These are phyloP conservation scores for Callorhinus ursinus DNA, from an alignment of 2,113 vertebrate species.

Conservation along the genomic window DNA sequence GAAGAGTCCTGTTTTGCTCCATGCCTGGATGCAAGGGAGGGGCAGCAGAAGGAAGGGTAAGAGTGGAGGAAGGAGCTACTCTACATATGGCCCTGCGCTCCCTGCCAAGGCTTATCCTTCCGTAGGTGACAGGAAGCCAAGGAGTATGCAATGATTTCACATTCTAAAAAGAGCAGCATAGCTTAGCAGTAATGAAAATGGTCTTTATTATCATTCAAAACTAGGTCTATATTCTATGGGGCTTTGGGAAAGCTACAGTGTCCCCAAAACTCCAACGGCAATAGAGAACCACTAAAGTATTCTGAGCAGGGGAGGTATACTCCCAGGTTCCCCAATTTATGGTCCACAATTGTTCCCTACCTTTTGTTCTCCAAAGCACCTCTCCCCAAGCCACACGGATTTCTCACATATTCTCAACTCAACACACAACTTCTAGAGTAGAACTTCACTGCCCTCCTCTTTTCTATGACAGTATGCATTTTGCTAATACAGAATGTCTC, in stretches of 20 bases:
- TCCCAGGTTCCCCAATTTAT: not conserved
- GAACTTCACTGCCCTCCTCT: not conserved
- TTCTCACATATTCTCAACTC: not conserved
- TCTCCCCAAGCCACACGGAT: not conserved
- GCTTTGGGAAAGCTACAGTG: not conserved
- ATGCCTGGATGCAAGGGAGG: not conserved
- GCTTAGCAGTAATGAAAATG: not conserved
- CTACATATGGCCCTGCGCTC: not conserved
- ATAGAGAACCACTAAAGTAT: not conserved
- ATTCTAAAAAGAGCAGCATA: not conserved
- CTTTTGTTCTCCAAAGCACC: conserved; percentile 7
- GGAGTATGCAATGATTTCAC: not conserved
- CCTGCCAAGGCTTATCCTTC: not conserved
- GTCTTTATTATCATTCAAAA: conserved; percentile 16
- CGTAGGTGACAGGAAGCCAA: not conserved
- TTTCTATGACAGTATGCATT: not conserved
- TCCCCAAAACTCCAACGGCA: conserved; percentile 1
- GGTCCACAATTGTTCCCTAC: not conserved
- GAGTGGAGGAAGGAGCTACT: not conserved
- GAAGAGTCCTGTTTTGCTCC: not conserved
- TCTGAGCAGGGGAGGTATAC: not conserved
- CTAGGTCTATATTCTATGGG: not conserved
- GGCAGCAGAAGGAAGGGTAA: not conserved
- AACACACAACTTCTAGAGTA: not conserved
- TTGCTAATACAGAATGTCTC: not conserved